Evolutionary conservation across 2,888 invertebrate species (phyloP).

Genomic region (Resseliella maxima): DNA sequence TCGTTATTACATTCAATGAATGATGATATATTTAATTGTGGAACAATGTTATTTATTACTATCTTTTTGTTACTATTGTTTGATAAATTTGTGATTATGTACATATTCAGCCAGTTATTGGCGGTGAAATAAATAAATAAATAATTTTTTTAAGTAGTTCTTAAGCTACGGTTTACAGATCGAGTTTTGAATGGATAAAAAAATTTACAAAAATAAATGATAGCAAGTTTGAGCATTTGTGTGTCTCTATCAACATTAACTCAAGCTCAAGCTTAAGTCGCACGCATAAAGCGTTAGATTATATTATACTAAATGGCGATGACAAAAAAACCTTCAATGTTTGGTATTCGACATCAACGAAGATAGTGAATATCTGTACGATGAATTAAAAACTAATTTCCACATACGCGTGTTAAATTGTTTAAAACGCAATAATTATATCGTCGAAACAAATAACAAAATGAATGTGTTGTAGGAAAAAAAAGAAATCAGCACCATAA

Average conservation of each 20-base stretch:
- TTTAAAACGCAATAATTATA: constrained; percentile 31
- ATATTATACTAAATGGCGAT: not conserved
- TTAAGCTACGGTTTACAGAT: too few species aligned
- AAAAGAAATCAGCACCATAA: constrained; percentile 41
- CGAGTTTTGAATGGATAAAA: too few species aligned
- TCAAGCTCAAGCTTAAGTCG: not conserved
- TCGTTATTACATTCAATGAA: too few species aligned
- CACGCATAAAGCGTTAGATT: not conserved
- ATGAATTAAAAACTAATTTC: constrained; percentile 3
- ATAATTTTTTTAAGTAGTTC: too few species aligned
- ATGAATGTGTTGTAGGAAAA: not conserved
- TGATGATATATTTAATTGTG: too few species aligned
- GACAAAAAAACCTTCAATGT: not conserved
- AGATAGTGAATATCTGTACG: not conserved
- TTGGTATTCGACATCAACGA: not conserved
- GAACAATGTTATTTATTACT: too few species aligned
- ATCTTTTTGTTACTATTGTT: too few species aligned
- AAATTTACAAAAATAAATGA: too few species aligned
- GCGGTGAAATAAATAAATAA: too few species aligned
- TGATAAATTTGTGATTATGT: too few species aligned
- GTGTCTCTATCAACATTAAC: not conserved
- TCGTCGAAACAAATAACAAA: not conserved
- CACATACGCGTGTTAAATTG: not conserved
- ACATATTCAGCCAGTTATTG: too few species aligned
- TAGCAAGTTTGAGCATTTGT: too few species aligned